Evolutionary conservation across 2,797 vertebrate species (phyloP).

Genomic region (Strix occidentalis): DNA sequence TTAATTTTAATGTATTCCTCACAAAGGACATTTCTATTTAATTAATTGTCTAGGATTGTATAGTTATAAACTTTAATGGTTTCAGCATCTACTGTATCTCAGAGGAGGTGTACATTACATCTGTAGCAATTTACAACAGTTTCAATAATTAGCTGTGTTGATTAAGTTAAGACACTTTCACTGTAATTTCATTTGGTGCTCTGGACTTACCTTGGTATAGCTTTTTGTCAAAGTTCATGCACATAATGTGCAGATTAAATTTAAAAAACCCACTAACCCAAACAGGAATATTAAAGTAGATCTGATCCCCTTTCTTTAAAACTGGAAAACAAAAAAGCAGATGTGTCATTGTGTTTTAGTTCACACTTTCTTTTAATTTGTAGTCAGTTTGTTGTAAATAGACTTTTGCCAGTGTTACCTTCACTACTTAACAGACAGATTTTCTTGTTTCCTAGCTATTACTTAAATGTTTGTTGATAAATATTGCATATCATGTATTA

Average conservation of each 20-base stretch:
- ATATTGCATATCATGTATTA: not conserved
- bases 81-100: not conserved
- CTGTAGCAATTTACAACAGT: not conserved
- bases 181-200: not conserved
- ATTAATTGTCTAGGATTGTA: not conserved
- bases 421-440: not conserved
- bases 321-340: not conserved
- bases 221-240: not conserved
- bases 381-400: not conserved
- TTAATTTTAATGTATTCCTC: not conserved
- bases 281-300: not conserved
- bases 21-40: not conserved
- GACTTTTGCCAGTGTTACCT: not conserved
- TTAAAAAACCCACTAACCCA: not conserved
- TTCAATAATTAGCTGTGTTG: not conserved
- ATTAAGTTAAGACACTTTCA: not conserved
- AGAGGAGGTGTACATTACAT: not conserved
- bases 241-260: not conserved
- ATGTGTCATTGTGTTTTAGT: not conserved
- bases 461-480: not conserved
- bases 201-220: not conserved
- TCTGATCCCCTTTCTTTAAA: not conserved
- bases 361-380: not conserved
- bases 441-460: not conserved
- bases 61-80: not conserved